Base-by-base conservation (phyloP, 2,797 vertebrate species). In the Alca torda region DNA sequence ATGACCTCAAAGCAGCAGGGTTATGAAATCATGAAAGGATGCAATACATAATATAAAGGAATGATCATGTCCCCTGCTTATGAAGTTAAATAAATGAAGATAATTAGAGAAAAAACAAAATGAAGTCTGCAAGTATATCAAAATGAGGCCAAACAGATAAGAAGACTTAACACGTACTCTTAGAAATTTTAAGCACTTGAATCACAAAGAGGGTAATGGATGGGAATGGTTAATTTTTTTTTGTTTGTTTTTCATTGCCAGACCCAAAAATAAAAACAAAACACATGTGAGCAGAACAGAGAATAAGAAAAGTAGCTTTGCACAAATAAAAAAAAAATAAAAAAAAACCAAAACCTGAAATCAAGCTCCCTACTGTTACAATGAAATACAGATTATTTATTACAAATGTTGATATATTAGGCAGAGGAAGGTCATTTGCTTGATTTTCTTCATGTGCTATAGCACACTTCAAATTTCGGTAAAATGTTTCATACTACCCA, bases 101-200 rank as follows among this genome's bases (percentile, higher is more conserved):
- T 97, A 98, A 98, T 97, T 98, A 98, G 98, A 98, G 98, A 98
- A 98, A 98, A 98, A 98, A 98, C 98, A 98, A 98, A 98, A 98
- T 98, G 98, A 98, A 98, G 98, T 98, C 98, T 98, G 98, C 97
- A 98, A 96, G 97, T 98, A 98, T 98, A 98, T 98, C 98, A 98
- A 98, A 98, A 98, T 98, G 98, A 98, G 98, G 98, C 98, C 98
- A 98, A 98, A 98, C 98, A 98, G 97, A 98, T 98, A 98, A 96
- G 97, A 98, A 98, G 98, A 97, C 96, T 98, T 98, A 97, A 98
- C 97, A 98, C 98, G 93, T 97, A 98, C 98, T 98, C 97, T 97
- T 94, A 82, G 96, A 96, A 97, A 98, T 98, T 98, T 98, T 97
- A 98, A 98, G 98, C 97, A 97, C 97, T 98, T 98, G 96, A 98